Evolutionary conservation across 2,888 invertebrate species (phyloP), one percentile per base, ranked within the genome.

Genomic region (Noctua comes): DNA sequence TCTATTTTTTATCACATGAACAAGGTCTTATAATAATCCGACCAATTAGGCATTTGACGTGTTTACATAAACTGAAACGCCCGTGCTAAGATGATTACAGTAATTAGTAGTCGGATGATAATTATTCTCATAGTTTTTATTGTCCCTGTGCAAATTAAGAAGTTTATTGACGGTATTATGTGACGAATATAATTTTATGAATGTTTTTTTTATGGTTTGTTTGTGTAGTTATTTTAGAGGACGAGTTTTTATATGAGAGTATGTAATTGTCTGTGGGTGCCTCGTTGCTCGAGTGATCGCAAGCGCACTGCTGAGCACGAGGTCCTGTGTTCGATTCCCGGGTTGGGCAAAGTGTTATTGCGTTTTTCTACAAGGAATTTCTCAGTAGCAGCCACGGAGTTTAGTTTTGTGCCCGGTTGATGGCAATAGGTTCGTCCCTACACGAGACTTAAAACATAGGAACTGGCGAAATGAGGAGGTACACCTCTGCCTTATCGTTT

Each of bases 71-170:
- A 89, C 80, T 18, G 73, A 80, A 80, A 88, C 70, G 73, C 75
- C 75, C 62, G 68, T 82, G 80, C 82, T 83, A 87, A 83, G 83
- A 85, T 88, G 84, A 89, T 89, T 84, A 83, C 88, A 72, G 86
- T 79, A 89, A 92, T 91, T 91, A 92, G 87, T 88, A 89, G 90
- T 89, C 72, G 68, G 73, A 74, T 88, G 87, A 87, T 86, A 89
- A 88, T 88, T 82, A 88, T 88, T 82, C 68, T 82, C 75, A 70
- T 79, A 77, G 76, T 73, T 88, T 86, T 88, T 86, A 88, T 86
- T 73, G 91, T 90, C 90, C 83, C 68, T 89, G 79, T 82, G 90
- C 84, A 93, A 93, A 93, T 92, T 88, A 91, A 92, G 93, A 93
- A 93, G 92, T 93, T 90, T 91, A 92, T 92, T 91, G 86, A 66